These are phyloP conservation scores for Plodia interpunctella DNA, from an alignment of 1,140 invertebrate genomes.

Conservation along the genomic window DNA sequence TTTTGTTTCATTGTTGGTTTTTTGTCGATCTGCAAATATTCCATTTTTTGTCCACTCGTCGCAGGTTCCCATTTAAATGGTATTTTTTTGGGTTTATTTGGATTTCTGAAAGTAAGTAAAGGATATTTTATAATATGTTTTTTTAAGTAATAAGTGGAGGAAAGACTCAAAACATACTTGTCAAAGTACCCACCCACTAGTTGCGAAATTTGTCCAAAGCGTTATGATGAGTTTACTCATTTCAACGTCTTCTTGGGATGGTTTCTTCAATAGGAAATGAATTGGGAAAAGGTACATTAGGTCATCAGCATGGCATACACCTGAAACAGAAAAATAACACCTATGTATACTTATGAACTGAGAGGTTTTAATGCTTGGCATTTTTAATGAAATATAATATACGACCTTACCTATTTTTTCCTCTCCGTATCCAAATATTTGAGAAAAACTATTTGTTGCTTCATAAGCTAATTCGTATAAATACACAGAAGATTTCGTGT, in stretches of 20 bases:
- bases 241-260: constrained; percentile 36
- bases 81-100: constrained; percentile 42
- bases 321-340: constrained; percentile 34
- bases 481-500: constrained; percentile 76
- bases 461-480: constrained; percentile 82
- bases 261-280: constrained; percentile 39
- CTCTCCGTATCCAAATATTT: constrained; percentile 80
- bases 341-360: neutral
- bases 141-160: too few species aligned
- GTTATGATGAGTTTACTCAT: constrained; percentile 48
- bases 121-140: neutral
- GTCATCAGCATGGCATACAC: constrained; percentile 86
- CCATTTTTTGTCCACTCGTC: constrained; percentile 31
- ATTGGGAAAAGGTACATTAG: constrained; percentile 85
- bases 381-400: neutral
- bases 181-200: constrained; percentile 41
- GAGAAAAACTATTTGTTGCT: constrained; percentile 82
- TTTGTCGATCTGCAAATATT: constrained; percentile 45
- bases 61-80: constrained; percentile 44
- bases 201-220: constrained; percentile 62
- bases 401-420: constrained; percentile 77
- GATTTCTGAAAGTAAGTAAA: constrained; percentile 41
- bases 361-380: too few species aligned
- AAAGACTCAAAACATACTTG: neutral
- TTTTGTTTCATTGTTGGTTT: constrained; percentile 37